Percentiles rank a stretch among this genome's conserved stretches.
These are phyloP conservation scores for Drosophila kuntzei DNA, from an alignment of 2,888 invertebrate genomes.

Conservation along the genomic window DNA sequence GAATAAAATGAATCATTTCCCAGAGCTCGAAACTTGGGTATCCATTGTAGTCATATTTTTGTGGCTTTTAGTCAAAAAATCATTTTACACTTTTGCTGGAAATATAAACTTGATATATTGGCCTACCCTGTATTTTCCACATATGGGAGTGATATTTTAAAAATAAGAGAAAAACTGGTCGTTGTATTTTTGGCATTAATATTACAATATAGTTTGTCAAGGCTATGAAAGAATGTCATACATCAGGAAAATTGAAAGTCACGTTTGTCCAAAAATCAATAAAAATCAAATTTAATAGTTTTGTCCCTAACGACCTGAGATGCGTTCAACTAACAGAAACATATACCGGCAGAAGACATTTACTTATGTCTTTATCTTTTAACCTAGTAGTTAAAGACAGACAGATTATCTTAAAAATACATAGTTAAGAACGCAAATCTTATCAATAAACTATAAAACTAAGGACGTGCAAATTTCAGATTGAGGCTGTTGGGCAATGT, in stretches of 20 bases:
- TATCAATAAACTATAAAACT: slow-evolving; percentile 23
- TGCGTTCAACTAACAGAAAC: neutral
- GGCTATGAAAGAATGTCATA: neutral
- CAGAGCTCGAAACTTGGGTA: slow-evolving; percentile 1
- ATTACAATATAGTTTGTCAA: neutral
- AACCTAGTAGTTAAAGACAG: neutral
- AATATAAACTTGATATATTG: slow-evolving; percentile 6
- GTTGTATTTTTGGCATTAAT: neutral
- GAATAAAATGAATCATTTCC: slow-evolving; percentile 10
- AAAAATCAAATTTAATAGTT: too few species aligned
- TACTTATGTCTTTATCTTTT: neutral
- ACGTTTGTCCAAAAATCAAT: too few species aligned
- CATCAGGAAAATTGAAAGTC: too few species aligned
- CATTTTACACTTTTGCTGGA: neutral
- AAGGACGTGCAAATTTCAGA: slow-evolving; percentile 39
- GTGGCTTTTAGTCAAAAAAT: slow-evolving; percentile 9
- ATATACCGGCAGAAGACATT: neutral
- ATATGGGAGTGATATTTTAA: neutral
- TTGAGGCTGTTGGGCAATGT: slow-evolving; percentile 41
- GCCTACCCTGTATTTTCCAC: neutral
- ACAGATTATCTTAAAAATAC: neutral
- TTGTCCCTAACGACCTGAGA: neutral
- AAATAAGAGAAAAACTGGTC: neutral
- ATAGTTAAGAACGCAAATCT: neutral
- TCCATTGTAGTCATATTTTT: slow-evolving; percentile 6